Evolutionary conservation across 2,888 invertebrate species (phyloP), one percentile per base, ranked within the genome.

Genomic region (Plagodis pulveraria): DNA sequence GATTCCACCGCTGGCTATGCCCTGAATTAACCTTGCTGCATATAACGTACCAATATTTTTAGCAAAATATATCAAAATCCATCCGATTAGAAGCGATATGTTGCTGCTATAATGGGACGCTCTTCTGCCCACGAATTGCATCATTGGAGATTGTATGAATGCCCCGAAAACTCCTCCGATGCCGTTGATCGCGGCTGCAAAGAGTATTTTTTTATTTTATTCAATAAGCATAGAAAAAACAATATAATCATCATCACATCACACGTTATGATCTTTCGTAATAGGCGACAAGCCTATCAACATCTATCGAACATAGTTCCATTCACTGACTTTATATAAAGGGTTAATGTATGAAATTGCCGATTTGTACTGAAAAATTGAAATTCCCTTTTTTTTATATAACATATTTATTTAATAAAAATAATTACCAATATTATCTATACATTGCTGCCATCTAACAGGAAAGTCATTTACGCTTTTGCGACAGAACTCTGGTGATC

Each of bases 51-150:
- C 9, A 5, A 81, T 58, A 34, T 55, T 73, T 7, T 69, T 62
- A 5, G 80, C 75, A n/a, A 74, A 66, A 9, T 65, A 59, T 35
- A 83, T 67, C 6, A 74, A 67, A 0, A 76, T 44, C 76, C 81
- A 83, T 4, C 81, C 78, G 11, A 73, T 32, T 0, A 75, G 38
- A 0, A 67, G 47, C 2, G 65, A 42, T 0, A 56, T 0, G 42
- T 74, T 74, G 7, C 72, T 45, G 35, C 50, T 22, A 5, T 77
- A 69, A 36, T 72, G 65, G 0, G 71, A 72, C 1, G 63, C 32
- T 65, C 73, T 83, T 55, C 84, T 70, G 6, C 84, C 84, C 6
- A 66, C 65, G 0, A 57, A 58, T 67, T 82, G 77, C 57, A 84
- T 66, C 0, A 82, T 58, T 0, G 76, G 72, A 6, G 81, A 71